These are phyloP conservation scores for Papilio xuthus DNA, from an alignment of 1,140 invertebrate genomes.

Conservation along the genomic window DNA sequence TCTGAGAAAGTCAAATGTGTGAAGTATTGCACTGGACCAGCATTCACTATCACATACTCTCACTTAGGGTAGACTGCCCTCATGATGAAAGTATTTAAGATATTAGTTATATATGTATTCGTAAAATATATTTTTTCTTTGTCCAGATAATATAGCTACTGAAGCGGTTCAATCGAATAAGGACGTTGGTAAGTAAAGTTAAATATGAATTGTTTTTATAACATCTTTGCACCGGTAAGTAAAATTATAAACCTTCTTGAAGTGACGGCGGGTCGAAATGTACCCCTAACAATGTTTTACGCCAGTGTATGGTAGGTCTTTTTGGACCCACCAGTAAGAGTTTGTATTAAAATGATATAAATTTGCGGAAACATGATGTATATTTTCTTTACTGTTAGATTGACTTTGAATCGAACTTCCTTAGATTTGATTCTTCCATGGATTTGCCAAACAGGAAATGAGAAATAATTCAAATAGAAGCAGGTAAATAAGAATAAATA, in stretches of 20 bases:
- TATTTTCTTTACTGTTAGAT: constrained; percentile 26
- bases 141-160: neutral
- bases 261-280: constrained; percentile 38
- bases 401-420: constrained; percentile 41
- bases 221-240: constrained; percentile 15
- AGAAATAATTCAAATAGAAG: too few relatives aligned
- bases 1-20: too few relatives aligned
- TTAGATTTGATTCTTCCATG: constrained; percentile 44
- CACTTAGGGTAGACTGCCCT: too few relatives aligned
- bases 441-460: constrained; percentile 39
- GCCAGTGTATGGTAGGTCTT: constrained; percentile 42
- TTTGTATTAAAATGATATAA: constrained; percentile 43
- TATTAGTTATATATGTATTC: too few relatives aligned
- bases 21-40: too few relatives aligned
- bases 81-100: too few relatives aligned
- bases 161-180: neutral
- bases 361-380: too few relatives aligned
- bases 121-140: neutral
- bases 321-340: constrained; percentile 41
- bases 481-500: too few relatives aligned
- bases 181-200: constrained; percentile 24
- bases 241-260: constrained; percentile 39
- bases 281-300: constrained; percentile 41
- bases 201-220: neutral
- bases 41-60: too few relatives aligned